Evolutionary conservation across 2,113 vertebrate species (phyloP), one percentile per base, ranked within the genome.

Genomic region (Ivindomyrus marchei): DNA sequence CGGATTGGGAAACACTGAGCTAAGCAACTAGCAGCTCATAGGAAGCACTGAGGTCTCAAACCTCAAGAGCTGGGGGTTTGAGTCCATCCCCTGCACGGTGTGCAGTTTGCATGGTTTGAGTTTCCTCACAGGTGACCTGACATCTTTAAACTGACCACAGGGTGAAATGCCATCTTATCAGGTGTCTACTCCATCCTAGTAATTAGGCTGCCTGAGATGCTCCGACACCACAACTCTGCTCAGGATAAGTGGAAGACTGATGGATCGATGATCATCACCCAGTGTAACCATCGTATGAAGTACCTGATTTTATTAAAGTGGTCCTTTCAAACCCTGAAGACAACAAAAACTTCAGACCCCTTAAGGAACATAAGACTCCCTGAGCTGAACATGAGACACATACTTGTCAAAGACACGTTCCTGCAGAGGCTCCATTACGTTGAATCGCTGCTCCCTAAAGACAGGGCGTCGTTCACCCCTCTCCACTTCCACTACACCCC

Each of bases 341-440:
- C 27, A 36, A 15, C 70, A 74, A 74, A 36, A 74, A 31, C 70
- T 36, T 36, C 31, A 5, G 11, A 74, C 31, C 31, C 66, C 70
- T 5, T 36, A 15, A 13, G 31, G 24, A 87, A 36, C 85, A 52
- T 0, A 53, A 36, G 7, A 31, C 49, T 13, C n/a, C 11, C 27
- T 3, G 1, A 53, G 8, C 27, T 15, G 11, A 74, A 42, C 13
- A 36, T 9, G 58, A 11, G 84, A 87, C 0, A 94, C 95, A 0
- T 93, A 98, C 97, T 89, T 96, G n/a, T 96, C 93, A 47, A 90
- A 39, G 1, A 94, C 91, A 7, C 94, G 94, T 83, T 97, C 96
- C 13, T 24, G 92, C 66, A 94, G 93, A 62, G 89, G 89, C 89
- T 95, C 93, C 0, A 92, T 93, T 80, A 95, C 94, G 88, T 91